Evolutionary conservation across 2,888 invertebrate genomes (phyloP).

Genomic region (Synanthedon vespiformis): DNA sequence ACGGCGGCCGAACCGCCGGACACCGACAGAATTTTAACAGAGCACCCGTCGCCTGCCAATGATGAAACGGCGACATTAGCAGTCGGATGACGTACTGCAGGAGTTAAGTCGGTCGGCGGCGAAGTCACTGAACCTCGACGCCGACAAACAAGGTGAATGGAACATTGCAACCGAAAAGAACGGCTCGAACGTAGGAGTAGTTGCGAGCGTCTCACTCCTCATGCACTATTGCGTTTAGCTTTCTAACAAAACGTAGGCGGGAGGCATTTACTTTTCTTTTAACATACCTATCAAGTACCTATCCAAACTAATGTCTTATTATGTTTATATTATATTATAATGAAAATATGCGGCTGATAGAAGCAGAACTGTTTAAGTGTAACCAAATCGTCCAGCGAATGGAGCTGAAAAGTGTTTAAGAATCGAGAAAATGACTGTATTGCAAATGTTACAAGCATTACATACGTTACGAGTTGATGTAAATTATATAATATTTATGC

Average conservation of each 20-base stretch:
- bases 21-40: constrained; percentile 58
- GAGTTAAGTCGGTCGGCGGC: constrained; percentile 50
- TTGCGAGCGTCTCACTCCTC: constrained; percentile 32
- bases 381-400: no score
- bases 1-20: constrained; percentile 32
- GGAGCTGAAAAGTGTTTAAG: no score
- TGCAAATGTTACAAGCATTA: not conserved
- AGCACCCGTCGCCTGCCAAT: constrained; percentile 36
- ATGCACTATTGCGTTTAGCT: constrained; percentile 44
- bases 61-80: constrained; percentile 58
- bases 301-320: no score
- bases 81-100: constrained; percentile 55
- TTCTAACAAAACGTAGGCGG: constrained; percentile 52
- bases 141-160: constrained; percentile 65
- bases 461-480: not conserved
- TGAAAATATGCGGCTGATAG: no score
- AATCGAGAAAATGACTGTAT: no score
- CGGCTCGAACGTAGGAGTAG: constrained; percentile 31
- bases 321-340: no score
- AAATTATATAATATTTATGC: constrained; percentile 19
- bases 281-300: no score
- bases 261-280: constrained; percentile 2
- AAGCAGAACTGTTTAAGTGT: no score
- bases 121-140: constrained; percentile 65
- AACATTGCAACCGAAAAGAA: constrained; percentile 57